A percentile compares a stretch with the other conserved stretches of the same genome.
Evolutionary conservation across 2,888 invertebrate genomes (phyloP).

Genomic region (Corbicula japonica): DNA sequence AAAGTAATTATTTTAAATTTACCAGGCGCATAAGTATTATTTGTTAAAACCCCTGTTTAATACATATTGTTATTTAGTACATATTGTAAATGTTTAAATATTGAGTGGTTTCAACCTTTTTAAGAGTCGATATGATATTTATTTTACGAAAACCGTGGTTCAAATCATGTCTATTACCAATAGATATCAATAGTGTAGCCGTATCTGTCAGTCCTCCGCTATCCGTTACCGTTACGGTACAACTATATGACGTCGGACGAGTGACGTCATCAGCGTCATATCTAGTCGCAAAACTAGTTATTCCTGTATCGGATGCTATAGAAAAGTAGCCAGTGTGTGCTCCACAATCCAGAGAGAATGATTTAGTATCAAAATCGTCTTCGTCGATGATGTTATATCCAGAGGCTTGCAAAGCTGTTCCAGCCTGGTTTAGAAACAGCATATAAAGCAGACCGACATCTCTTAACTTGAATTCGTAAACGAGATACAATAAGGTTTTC

Average conservation of each 20-base stretch:
- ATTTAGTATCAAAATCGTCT: conserved; percentile 58
- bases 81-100: background rate
- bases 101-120: background rate
- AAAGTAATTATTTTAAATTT: no score
- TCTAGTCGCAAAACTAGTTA: conserved; percentile 23
- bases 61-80: background rate
- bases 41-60: no score
- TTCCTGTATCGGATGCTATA: conserved; percentile 61
- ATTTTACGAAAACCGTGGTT: background rate
- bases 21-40: no score
- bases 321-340: conserved; percentile 66
- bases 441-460: background rate
- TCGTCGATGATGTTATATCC: conserved; percentile 69
- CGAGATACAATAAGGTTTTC: background rate
- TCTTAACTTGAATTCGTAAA: background rate
- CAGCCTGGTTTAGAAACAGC: conserved; percentile 3
- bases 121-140: background rate
- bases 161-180: conserved; percentile 9
- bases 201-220: conserved; percentile 46
- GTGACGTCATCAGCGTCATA: conserved; percentile 39
- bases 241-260: conserved; percentile 46
- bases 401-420: conserved; percentile 15
- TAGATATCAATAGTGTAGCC: conserved; percentile 9
- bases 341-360: conserved; percentile 69
- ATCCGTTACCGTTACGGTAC: conserved; percentile 62